These are phyloP conservation scores for Agrochola circellaris DNA, from an alignment of 2,888 invertebrate species.

Conservation along the genomic window DNA sequence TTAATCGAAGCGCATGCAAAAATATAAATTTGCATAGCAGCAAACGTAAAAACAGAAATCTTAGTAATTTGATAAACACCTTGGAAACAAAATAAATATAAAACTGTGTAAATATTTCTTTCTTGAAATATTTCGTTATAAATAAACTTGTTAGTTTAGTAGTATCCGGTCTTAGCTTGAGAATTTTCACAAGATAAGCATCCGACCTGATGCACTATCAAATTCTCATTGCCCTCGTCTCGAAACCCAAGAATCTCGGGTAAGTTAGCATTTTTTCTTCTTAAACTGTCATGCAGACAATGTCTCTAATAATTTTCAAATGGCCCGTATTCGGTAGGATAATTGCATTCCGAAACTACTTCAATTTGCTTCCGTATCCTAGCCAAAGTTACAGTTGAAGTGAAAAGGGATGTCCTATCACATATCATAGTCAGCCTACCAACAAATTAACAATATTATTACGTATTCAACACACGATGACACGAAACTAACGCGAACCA, in stretches of 20 bases:
- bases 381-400: not conserved
- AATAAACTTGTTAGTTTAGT: slow-evolving; percentile 40
- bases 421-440: not conserved
- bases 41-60: slow-evolving; percentile 8
- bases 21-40: slow-evolving; percentile 1
- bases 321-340: too few relatives aligned
- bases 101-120: slow-evolving; percentile 28
- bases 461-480: not conserved
- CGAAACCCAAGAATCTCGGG: not conserved
- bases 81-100: slow-evolving; percentile 32
- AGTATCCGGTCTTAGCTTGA: slow-evolving; percentile 1
- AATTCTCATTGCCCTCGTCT: slow-evolving; percentile 2
- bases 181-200: slow-evolving; percentile 13
- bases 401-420: not conserved
- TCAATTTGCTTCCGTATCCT: not conserved
- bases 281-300: not conserved
- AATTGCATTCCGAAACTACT: not conserved
- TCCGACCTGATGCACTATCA: slow-evolving; percentile 13
- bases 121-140: slow-evolving; percentile 19
- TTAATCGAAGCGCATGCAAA: not conserved
- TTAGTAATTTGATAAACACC: slow-evolving; percentile 43
- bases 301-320: not conserved
- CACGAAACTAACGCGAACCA: not conserved
- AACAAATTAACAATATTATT: not conserved
- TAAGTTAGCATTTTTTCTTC: not conserved